These are phyloP conservation scores for Sinhomidia bicolor DNA, from an alignment of 2,888 invertebrate species.

Conservation along the genomic window DNA sequence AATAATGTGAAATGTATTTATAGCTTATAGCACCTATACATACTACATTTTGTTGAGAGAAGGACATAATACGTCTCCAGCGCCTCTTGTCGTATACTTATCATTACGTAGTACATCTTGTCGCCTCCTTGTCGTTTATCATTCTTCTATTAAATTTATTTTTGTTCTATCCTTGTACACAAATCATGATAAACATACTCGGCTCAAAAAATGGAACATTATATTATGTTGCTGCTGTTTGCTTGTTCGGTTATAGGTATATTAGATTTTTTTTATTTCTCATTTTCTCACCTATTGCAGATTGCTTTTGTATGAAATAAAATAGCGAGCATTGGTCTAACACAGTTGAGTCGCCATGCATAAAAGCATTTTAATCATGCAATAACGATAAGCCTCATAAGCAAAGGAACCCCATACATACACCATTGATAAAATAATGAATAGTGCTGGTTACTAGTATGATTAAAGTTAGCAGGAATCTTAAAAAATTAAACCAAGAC, in stretches of 20 bases:
- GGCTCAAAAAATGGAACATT: background rate
- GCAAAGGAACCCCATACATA: too few relatives aligned
- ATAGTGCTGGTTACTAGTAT: too few relatives aligned
- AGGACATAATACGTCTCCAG: background rate
- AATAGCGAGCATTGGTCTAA: too few relatives aligned
- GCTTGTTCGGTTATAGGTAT: background rate
- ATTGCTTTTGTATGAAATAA: too few relatives aligned
- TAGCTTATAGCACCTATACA: background rate
- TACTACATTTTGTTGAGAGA: background rate
- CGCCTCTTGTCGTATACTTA: constrained; percentile 26
- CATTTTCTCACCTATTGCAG: background rate
- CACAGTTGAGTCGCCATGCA: too few relatives aligned
- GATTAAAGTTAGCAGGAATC: too few relatives aligned
- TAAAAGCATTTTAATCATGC: too few relatives aligned
- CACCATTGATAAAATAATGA: too few relatives aligned
- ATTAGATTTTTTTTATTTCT: background rate
- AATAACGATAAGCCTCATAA: too few relatives aligned
- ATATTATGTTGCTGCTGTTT: too few relatives aligned
- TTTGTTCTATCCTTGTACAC: background rate
- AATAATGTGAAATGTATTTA: background rate
- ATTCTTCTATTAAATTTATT: background rate
- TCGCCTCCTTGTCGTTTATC: constrained; percentile 18
- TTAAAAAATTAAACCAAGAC: too few relatives aligned
- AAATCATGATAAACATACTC: background rate
- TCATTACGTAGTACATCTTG: constrained; percentile 31